Conservation (phyloP, 1,140 invertebrate species). For the Drosophila pectinifera region DNA sequence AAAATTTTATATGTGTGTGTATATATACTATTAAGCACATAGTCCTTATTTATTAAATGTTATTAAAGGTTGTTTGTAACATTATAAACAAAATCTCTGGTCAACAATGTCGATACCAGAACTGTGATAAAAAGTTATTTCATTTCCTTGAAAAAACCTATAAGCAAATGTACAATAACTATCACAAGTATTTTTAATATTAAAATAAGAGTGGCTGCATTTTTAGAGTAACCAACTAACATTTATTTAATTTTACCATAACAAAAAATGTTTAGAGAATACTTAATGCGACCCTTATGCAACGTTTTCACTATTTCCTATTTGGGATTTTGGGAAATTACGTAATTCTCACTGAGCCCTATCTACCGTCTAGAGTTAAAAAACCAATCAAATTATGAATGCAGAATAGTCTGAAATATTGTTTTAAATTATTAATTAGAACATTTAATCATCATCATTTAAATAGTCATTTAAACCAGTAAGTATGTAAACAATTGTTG, state of each 20-base stretch:
- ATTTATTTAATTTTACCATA: background rate
- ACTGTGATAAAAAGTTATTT: too few species aligned
- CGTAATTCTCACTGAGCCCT: too few species aligned
- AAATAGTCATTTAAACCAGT: too few species aligned
- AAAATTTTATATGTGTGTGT: background rate
- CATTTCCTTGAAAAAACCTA: background rate
- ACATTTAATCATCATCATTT: too few species aligned
- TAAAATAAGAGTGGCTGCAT: background rate
- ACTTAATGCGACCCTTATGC: background rate
- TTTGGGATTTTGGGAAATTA: background rate
- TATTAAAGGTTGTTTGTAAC: background rate
- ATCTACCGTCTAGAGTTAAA: too few species aligned
- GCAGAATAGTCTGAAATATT: too few species aligned
- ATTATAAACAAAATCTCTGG: background rate
- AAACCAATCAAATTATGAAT: too few species aligned
- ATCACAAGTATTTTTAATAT: background rate
- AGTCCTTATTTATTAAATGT: background rate
- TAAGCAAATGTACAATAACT: background rate
- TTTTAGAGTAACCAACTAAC: background rate
- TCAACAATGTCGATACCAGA: background rate
- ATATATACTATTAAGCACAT: slow-evolving; percentile 1
- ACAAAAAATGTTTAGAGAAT: background rate
- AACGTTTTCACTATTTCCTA: background rate
- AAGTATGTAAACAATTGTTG: too few species aligned
- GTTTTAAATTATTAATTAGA: too few species aligned